Evolutionary conservation across 2,888 invertebrate species (phyloP).

Genomic region (Diaperis boleti): DNA sequence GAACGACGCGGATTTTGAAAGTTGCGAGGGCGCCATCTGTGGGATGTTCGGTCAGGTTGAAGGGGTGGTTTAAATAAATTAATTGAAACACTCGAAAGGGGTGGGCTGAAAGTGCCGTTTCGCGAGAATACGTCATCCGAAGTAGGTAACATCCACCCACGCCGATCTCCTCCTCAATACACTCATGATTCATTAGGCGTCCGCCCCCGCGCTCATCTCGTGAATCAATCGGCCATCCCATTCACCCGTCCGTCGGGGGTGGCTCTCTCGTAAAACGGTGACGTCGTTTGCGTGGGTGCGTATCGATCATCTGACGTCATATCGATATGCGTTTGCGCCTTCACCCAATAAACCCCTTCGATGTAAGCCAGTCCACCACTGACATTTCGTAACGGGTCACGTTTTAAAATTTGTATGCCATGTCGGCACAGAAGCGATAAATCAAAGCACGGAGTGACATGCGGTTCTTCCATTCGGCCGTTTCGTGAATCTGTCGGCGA

Average conservation of each 20-base stretch:
- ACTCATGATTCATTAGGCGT: slow-evolving; percentile 2
- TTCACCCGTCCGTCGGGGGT: slow-evolving; percentile 26
- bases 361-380: slow-evolving; percentile 44
- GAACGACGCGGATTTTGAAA: neutral
- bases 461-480: slow-evolving; percentile 44
- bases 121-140: too few species aligned
- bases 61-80: too few species aligned
- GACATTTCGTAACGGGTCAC: slow-evolving; percentile 51
- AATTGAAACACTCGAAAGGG: too few species aligned
- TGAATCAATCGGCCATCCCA: slow-evolving; percentile 35
- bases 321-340: slow-evolving; percentile 46
- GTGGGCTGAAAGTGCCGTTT: too few species aligned
- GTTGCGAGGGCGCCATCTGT: neutral
- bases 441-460: slow-evolving; percentile 43
- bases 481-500: slow-evolving; percentile 36
- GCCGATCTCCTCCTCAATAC: neutral
- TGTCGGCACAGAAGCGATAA: slow-evolving; percentile 6
- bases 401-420: slow-evolving; percentile 38
- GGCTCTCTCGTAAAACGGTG: slow-evolving; percentile 36
- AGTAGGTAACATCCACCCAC: too few species aligned
- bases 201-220: slow-evolving; percentile 19
- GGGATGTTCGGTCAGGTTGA: too few species aligned
- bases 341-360: slow-evolving; percentile 40
- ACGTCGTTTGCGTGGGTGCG: slow-evolving; percentile 46
- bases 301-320: slow-evolving; percentile 52